Base-by-base conservation (phyloP, 2,888 invertebrate species). In the Imbricaverruca yamaguchii region DNA sequence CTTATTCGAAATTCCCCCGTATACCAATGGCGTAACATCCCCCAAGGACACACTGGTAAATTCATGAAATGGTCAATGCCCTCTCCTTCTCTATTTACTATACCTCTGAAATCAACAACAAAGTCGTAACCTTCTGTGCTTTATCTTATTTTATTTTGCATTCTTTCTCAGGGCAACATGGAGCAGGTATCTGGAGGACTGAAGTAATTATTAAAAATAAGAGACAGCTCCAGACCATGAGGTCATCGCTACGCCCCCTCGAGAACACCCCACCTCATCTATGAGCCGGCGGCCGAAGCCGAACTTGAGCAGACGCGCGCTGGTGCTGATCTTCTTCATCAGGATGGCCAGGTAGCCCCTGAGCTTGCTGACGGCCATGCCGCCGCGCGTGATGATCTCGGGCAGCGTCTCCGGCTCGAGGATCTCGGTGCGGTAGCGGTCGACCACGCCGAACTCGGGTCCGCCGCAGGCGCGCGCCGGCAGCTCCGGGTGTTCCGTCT, bases 291-390 rank as follows among this genome's bases (percentile, higher is more conserved):
- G 90, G 82, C 93, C 93, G 88, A 91, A 92, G 85, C 95, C 94
- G 86, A 95, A 88, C 85, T 92, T 92, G 83, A 92, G 91, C 79
- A 95, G 89, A 85, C 92, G 91, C 84, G 93, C 92, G 84, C 92
- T 91, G n/a, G 92, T 91, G 25, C 94, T 94, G 84, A 95, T 94
- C 87, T 93, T 92, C 85, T 94, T 94, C 81, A 95, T 88, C 74
- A 95, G 90, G 77, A 94, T 91, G 3, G 94, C 95, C 84, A 95
- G 89, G 67, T 94, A 90, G 84, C 93, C 91, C 82, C 95, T 90
- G 91, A 95, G 92, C 84, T 91, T 91, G 81, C 93, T 92, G 61
- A 94, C 88, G 0, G 90, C 89, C 91, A 92, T 92, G 61, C 83
- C 83, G 61, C 78, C 78, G 12, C 78, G 21, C 12, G 78, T 78